Conservation (phyloP, 2,888 invertebrate species). For the Lomographa bimaculata region DNA sequence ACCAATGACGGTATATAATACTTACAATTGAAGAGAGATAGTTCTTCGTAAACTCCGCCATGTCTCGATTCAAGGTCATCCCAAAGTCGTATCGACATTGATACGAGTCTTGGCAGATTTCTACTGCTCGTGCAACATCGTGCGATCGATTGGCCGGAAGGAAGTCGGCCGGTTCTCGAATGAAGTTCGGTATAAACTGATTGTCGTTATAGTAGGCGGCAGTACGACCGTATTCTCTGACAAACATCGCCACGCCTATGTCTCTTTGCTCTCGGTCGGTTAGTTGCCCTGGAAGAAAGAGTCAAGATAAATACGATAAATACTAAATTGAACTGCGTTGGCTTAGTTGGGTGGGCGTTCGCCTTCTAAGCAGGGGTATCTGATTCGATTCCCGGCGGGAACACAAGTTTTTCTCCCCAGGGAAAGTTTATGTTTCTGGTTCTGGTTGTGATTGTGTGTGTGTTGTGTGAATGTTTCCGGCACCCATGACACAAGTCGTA, state of each 20-base stretch:
- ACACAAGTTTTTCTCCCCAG: too few relatives aligned
- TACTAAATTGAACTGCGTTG: too few relatives aligned
- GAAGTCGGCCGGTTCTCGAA: conserved; percentile 87
- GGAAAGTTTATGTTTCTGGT: too few relatives aligned
- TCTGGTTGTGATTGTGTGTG: too few relatives aligned
- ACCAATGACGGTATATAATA: too few relatives aligned
- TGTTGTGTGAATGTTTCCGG: too few relatives aligned
- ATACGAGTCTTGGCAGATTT: conserved; percentile 91
- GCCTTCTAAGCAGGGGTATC: too few relatives aligned
- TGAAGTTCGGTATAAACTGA: conserved; percentile 90
- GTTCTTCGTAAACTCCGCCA: conserved; percentile 94
- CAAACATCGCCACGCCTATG: conserved; percentile 90
- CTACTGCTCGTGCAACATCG: conserved; percentile 85
- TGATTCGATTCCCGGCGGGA: too few relatives aligned
- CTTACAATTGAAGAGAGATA: conserved; percentile 87
- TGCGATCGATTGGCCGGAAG: conserved; percentile 88
- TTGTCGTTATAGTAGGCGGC: conserved; percentile 92
- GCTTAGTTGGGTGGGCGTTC: too few relatives aligned
- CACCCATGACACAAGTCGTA: too few relatives aligned
- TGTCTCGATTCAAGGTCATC: conserved; percentile 91
- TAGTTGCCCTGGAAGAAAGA: conserved; percentile 88
- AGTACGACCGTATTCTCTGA: conserved; percentile 90
- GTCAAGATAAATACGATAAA: too few relatives aligned
- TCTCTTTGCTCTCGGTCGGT: conserved; percentile 89
- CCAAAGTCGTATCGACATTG: conserved; percentile 95